A percentile compares a stretch with the other conserved stretches of the same genome.
These are phyloP conservation scores for Whitmania pigra DNA, from an alignment of 1,140 invertebrate genomes.

Conservation along the genomic window DNA sequence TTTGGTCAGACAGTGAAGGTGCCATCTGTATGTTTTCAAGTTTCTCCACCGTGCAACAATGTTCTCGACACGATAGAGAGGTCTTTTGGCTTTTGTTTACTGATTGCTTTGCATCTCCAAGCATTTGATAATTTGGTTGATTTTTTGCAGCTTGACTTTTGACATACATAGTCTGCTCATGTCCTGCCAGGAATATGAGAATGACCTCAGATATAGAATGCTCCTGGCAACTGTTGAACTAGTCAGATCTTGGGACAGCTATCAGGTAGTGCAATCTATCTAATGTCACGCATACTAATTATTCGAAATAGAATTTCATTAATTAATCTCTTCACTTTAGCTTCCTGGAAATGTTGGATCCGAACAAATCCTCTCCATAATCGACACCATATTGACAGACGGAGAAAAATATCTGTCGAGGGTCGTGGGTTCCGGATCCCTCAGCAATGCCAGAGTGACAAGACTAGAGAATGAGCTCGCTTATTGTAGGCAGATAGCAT, in stretches of 20 bases:
- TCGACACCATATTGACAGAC: neutral
- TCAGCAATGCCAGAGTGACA: neutral
- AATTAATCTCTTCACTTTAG: neutral
- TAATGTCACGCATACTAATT: too few species aligned
- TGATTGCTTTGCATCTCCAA: neutral
- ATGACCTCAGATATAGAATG: neutral
- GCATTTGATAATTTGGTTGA: neutral
- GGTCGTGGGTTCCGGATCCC: neutral
- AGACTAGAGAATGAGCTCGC: constrained; percentile 2
- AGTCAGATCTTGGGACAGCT: constrained; percentile 12
- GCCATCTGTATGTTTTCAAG: neutral
- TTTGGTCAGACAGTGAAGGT: neutral
- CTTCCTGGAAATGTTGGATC: neutral
- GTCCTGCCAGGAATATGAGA: neutral
- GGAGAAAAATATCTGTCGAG: neutral
- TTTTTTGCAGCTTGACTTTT: neutral
- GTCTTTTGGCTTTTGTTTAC: neutral
- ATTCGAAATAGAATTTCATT: too few species aligned
- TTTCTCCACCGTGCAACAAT: neutral
- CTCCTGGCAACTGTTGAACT: constrained; percentile 13
- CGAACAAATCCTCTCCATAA: constrained; percentile 6
- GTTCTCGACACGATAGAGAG: neutral
- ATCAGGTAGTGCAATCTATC: neutral
- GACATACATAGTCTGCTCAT: neutral
- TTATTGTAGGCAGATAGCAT: neutral